Conservation (phyloP, 2,113 vertebrate species). For the Bujurquina vittata region DNA sequence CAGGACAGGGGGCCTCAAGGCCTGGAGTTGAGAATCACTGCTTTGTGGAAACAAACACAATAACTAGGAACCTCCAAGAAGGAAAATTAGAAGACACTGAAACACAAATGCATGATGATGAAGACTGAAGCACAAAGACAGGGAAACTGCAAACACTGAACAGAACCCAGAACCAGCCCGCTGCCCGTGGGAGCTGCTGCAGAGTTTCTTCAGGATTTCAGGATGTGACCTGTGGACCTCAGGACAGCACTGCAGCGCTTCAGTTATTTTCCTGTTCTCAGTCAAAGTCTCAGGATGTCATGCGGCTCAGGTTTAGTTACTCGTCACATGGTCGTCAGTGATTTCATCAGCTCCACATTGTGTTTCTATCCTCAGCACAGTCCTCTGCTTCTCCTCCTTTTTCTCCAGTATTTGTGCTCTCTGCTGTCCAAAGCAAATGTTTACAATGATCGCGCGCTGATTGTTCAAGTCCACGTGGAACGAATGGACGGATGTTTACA, state of each 20-base stretch:
- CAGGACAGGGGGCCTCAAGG: too few relatives aligned
- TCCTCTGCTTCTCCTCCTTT: neutral
- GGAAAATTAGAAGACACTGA: neutral
- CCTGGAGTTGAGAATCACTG: too few relatives aligned
- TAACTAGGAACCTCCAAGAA: neutral
- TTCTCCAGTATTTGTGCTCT: accelerated
- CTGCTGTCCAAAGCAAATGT: neutral
- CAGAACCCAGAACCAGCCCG: neutral
- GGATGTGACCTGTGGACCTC: neutral
- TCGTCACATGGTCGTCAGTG: neutral
- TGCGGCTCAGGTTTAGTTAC: neutral
- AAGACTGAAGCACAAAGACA: neutral
- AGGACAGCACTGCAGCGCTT: neutral
- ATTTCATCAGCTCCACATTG: neutral
- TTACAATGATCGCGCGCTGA: neutral
- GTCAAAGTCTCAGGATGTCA: neutral
- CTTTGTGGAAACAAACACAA: too few relatives aligned
- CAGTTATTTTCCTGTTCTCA: neutral
- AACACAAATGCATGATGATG: too few relatives aligned
- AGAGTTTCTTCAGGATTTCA: neutral
- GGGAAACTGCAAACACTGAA: neutral
- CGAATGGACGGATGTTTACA: too few relatives aligned
- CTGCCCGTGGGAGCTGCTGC: accelerated
- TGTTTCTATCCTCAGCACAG: accelerated
- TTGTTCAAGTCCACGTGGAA: neutral